Evolutionary conservation across 2,888 invertebrate genomes (phyloP), one percentile per base, ranked within the genome.

Genomic region (Dynastes hyllus): DNA sequence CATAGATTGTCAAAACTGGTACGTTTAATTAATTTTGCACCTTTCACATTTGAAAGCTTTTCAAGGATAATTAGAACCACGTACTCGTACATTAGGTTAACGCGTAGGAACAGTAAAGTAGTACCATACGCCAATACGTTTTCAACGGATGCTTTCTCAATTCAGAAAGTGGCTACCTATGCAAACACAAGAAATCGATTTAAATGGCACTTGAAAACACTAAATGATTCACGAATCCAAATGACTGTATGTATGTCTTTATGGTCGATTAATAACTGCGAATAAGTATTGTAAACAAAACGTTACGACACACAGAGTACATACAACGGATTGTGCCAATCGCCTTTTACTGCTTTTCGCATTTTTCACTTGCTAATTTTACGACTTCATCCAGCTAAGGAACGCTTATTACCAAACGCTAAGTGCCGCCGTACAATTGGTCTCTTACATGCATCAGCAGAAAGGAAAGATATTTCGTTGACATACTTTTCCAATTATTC

Each of bases 331-430:
- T 29, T 53, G n/a, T 53, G 70, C 51, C 53, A 70, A 70, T 53
- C 53, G 32, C 9, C 67, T 51, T 70, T 70, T 53, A 70, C 53
- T n/a, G 29, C n/a, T 55, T 70, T 70, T 51, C 53, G 32, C 53
- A 53, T 53, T 51, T 70, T 53, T 70, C 53, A 53, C 53, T 70
- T 53, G 70, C 70, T 53, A 70, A 70, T 70, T 70, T 70, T 53
- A 70, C 32, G 70, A 53, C 45, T 67, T 45, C 13, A 67, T 45
- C 45, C 9, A 29, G 45, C 11, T 67, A 67, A 45, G 50, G 45
- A 50, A 37, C 32, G 67, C 50, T 50, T 45, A 45, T 67, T 67
- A 32, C 53, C 11, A 32, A 16, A 51, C 29, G 69, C n/a, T 51
- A 50, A 70, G 66, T 37, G 66, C 55, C 55, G 55, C 16, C 22